Base-by-base conservation (phyloP, 2,888 invertebrate genomes). In the Branchipolynoe longqiensis region DNA sequence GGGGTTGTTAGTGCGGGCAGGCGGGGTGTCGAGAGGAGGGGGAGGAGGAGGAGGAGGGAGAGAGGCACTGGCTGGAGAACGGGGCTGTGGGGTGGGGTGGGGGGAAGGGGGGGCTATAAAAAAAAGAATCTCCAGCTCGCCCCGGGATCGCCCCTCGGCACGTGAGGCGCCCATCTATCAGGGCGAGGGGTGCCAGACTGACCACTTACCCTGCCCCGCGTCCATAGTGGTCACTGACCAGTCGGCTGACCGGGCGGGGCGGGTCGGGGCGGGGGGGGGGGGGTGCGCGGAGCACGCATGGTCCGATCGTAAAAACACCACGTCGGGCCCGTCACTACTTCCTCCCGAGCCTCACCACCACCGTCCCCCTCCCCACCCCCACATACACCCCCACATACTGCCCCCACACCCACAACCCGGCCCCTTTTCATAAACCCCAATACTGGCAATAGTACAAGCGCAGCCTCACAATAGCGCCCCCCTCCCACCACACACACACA, bases 141-240 rank as follows among this genome's bases (percentile, higher is more conserved):
- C 22, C 36, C 18, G 1, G 22, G 69, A 69, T 69, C 14, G 69
- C 33, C 36, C 14, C 38, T 8, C 36, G 3, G 18, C 69, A 69
- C 69, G 69, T 69, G 69, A 69, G 69, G 25, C 18, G 36, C 69
- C 69, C 69, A 69, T 69, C 69, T n/a, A 69, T 69, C 69, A 69
- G 36, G 69, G 22, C 38, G 6, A 33, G 22, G 69, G 69, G 22
- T 69, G 69, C 36, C 69, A 69, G 38, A 69, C 69, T 69, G 69
- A 69, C 69, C 69, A 69, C 69, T 69, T 69, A 69, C 69, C 69
- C 38, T 25, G 6, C 38, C 69, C 38, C n/a, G 14, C 69, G 14
- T 25, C 62, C 31, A 62, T 18, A 25, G 62, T 3, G 62, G 31
- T 12, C 31, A 31, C 69, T 69, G 69, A 33, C 69, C 69, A 69